Percentiles rank a stretch among this genome's conserved stretches.
phyloP scores from a whole-genome alignment of 1,140 invertebrate genomes.

The Ctenoplectra terminalis region DNA sequence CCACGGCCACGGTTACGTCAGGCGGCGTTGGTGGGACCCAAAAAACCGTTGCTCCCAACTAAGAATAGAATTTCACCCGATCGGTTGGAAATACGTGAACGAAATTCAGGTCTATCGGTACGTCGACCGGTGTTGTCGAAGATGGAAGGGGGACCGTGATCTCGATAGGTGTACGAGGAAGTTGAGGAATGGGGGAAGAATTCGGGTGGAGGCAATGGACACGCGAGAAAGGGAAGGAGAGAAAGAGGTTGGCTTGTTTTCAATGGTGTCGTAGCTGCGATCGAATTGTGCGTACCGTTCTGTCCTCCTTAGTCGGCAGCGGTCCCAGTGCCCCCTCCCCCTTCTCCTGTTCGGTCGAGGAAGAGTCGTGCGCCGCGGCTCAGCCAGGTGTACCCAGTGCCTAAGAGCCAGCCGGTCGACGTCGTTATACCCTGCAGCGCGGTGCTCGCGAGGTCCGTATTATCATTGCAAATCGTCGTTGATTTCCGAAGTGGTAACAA shows the following conservation, averaged over 20 bases:
- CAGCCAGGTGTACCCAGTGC: slow-evolving; percentile 69
- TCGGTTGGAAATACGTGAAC: slow-evolving; percentile 36
- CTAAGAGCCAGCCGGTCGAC: slow-evolving; percentile 70
- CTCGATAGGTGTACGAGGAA: slow-evolving; percentile 30
- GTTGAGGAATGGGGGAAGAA: slow-evolving; percentile 44
- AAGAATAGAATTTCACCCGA: slow-evolving; percentile 42
- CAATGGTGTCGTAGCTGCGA: slow-evolving; percentile 82
- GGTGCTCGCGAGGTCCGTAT: slow-evolving; percentile 58
- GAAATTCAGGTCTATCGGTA: slow-evolving; percentile 47
- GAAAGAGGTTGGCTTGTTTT: slow-evolving; percentile 75
- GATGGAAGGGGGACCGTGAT: neutral
- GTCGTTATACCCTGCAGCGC: slow-evolving; percentile 62
- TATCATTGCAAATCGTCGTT: slow-evolving; percentile 61
- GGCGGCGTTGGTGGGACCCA: neutral
- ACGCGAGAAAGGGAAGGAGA: slow-evolving; percentile 1
- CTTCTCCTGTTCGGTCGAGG: slow-evolving; percentile 78
- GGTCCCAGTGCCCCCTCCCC: slow-evolving; percentile 68
- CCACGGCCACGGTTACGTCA: slow-evolving; percentile 9
- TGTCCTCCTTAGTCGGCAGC: slow-evolving; percentile 81
- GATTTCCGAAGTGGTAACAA: slow-evolving; percentile 37
- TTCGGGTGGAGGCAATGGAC: slow-evolving; percentile 51
- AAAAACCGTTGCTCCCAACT: slow-evolving; percentile 37
- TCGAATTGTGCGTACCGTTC: slow-evolving; percentile 83
- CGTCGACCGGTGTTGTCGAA: neutral
- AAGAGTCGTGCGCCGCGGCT: slow-evolving; percentile 74